A percentile compares a stretch with the other conserved stretches of the same genome.
Evolutionary conservation across 2,888 invertebrate genomes (phyloP).

Genomic region (Auanema sp.): DNA sequence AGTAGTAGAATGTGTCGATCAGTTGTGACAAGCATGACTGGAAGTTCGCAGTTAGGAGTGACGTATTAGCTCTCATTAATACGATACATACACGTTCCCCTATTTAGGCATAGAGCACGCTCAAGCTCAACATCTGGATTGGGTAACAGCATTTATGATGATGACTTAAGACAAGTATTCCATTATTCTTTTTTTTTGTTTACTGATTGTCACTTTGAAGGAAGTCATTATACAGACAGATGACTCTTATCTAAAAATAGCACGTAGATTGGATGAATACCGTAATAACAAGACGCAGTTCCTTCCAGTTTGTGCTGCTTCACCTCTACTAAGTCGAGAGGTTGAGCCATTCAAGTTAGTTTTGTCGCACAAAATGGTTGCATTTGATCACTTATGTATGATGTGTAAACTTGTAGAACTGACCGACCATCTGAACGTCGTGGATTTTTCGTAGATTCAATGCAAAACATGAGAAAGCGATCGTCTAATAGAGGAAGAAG

Average conservation of each 20-base stretch:
- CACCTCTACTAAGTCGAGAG: conserved; percentile 23
- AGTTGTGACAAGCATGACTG: conserved; percentile 1
- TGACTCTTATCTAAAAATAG: conserved; percentile 63
- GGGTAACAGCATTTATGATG: conserved; percentile 39
- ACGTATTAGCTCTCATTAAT: too few relatives aligned
- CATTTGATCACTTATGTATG: background rate
- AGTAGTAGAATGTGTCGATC: conserved; percentile 11
- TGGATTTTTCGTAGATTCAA: conserved; percentile 20
- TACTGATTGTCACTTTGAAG: conserved; percentile 13
- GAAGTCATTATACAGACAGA: conserved; percentile 63
- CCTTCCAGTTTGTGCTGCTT: conserved; percentile 46
- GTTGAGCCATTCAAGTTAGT: background rate
- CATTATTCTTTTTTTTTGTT: background rate
- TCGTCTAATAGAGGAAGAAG: conserved; percentile 9
- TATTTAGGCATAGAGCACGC: conserved; percentile 22
- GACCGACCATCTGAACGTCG: conserved; percentile 33
- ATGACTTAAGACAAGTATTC: conserved; percentile 28
- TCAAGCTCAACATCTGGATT: conserved; percentile 39
- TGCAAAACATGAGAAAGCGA: conserved; percentile 6
- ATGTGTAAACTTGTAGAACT: conserved; percentile 27
- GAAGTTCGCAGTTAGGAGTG: too few relatives aligned
- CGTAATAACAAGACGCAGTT: conserved; percentile 43
- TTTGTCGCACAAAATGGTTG: background rate
- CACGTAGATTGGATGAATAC: conserved; percentile 55
- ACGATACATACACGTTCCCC: background rate